Conservation (phyloP, 2,888 invertebrate genomes). For the Sicus ferrugineus region DNA sequence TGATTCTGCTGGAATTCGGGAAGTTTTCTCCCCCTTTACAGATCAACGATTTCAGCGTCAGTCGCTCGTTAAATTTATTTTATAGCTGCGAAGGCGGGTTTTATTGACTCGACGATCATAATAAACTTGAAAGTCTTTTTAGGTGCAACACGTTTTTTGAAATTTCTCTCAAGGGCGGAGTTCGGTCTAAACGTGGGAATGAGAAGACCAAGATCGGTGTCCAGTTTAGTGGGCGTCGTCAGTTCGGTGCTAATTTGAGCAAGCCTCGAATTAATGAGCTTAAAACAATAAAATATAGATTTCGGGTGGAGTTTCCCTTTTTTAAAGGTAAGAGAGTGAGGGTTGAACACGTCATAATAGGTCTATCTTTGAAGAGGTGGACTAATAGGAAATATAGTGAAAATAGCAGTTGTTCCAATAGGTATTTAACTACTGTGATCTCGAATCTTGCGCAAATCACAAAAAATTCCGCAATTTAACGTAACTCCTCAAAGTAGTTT, state of each 20-base stretch:
- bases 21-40: neutral
- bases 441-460: too few relatives aligned
- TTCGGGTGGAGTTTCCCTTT: neutral
- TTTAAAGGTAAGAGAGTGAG: too few relatives aligned
- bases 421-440: too few relatives aligned
- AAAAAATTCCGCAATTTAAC: too few relatives aligned
- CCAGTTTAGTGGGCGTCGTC: slow-evolving; percentile 9
- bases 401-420: neutral
- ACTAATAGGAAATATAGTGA: neutral
- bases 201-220: neutral
- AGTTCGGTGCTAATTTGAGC: slow-evolving; percentile 27
- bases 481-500: too few relatives aligned
- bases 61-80: slow-evolving; percentile 14
- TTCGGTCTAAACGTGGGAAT: slow-evolving; percentile 22
- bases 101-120: slow-evolving; percentile 21
- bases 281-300: neutral
- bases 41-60: neutral
- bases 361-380: neutral
- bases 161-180: too few relatives aligned
- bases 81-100: slow-evolving; percentile 20
- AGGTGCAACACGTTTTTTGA: neutral
- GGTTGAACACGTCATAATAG: too few relatives aligned
- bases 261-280: slow-evolving; percentile 1
- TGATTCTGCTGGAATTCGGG: too few relatives aligned
- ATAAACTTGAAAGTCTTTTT: slow-evolving; percentile 20